Base-by-base conservation (phyloP, 1,140 invertebrate genomes). In the Octopus bimaculoides region DNA sequence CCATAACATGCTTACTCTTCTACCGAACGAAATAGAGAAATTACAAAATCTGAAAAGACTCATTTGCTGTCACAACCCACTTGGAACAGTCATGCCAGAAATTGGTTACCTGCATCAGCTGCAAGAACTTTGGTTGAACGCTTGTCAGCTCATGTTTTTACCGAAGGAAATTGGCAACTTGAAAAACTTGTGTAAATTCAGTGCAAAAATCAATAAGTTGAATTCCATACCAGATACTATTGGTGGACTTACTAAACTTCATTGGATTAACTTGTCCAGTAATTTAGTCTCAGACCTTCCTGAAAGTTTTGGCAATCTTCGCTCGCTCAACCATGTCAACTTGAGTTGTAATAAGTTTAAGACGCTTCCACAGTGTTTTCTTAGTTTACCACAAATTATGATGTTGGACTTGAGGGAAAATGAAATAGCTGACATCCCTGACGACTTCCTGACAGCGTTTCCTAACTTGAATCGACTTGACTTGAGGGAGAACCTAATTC, bases 1-100 rank as follows among this genome's bases (percentile, higher is more conserved):
- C 80, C 84, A 88, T 81, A 89, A 89, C 56, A 84, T 87, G 76
- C 78, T 89, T 54, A 88, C 89, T 20, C 84, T 89, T 81, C 77
- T 89, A 41, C 88, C 88, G 26, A 79, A 82, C 8, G 85, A 82
- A 26, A 82, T 88, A 41, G 80, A 82, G 14, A 85, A 82, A 54
- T 80, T 89, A 20, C 81, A 77, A 52, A 85, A 85, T 73, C 83
- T 89, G 9, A 85, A 61, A 56, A 85, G 86, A 79, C 82, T 89
- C 7, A 89, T 85, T 82, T 69, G 85, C 14, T 88, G 86, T 81
- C 79, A 84, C 61, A 89, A 89, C 80, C 85, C 84, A 10, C 77
- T 89, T 5, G 84, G 85, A 75, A 61, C 84, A 75, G 56, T 89
- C 17, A 81, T 84, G 1, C 66, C 83, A 75, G 86, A 87, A 75